Percentiles rank a stretch among this genome's conserved stretches.
Evolutionary conservation across 2,113 vertebrate species (phyloP).

Genomic region (Oophaga pumilio): DNA sequence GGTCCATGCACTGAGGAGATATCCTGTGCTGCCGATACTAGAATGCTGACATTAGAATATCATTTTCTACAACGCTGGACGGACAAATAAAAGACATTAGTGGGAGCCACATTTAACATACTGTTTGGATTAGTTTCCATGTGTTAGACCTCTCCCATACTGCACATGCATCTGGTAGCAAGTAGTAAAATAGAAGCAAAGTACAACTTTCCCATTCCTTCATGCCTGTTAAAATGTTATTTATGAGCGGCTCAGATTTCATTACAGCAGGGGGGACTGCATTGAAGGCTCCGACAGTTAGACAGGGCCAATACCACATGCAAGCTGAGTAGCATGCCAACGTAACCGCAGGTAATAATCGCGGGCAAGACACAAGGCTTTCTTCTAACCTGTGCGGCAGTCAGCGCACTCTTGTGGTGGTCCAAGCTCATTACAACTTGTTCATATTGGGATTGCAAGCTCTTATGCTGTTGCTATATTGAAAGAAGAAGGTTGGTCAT

Average conservation of each 20-base stretch:
- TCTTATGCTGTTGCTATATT: conserved; percentile 88
- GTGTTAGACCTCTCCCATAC: conserved; percentile 20
- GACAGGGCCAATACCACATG: conserved; percentile 13
- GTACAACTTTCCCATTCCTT: not conserved
- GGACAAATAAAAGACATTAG: not conserved
- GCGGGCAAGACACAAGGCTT: conserved; percentile 51
- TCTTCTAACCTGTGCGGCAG: conserved; percentile 89
- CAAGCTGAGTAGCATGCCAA: conserved; percentile 10
- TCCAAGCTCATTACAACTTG: conserved; percentile 91
- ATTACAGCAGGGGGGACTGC: not conserved
- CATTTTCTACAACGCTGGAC: not conserved
- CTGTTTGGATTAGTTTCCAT: not conserved
- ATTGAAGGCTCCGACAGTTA: not conserved
- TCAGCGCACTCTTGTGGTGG: conserved; percentile 98
- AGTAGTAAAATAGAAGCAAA: not conserved
- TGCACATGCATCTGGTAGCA: not conserved
- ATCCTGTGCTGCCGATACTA: too few relatives aligned
- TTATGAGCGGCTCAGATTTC: not conserved
- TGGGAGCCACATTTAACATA: not conserved
- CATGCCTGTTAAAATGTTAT: conserved; percentile 32
- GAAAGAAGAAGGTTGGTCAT: conserved; percentile 67
- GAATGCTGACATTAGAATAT: not conserved
- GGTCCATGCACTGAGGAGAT: not conserved
- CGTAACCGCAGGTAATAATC: not conserved
- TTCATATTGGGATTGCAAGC: conserved; percentile 85